Conservation (phyloP, 2,888 invertebrate genomes). For the Timema cristinae region DNA sequence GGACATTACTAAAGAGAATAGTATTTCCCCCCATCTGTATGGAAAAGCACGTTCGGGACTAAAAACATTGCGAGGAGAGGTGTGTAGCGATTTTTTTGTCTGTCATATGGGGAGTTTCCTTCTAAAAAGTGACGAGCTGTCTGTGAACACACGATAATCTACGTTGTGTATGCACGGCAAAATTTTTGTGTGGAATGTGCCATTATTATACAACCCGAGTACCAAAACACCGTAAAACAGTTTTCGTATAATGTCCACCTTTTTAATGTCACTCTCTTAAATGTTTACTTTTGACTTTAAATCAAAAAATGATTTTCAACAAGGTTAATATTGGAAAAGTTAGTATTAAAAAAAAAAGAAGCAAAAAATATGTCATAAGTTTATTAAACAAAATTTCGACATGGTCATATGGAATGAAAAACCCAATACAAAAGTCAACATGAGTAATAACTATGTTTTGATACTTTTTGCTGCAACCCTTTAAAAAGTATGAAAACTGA, state of each 20-base stretch:
- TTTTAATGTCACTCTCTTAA: neutral
- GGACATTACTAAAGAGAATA: slow-evolving; percentile 75
- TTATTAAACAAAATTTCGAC: too few relatives aligned
- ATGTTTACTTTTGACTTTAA: neutral
- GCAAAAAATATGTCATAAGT: too few relatives aligned
- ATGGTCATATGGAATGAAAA: too few relatives aligned
- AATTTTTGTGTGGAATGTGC: slow-evolving; percentile 68
- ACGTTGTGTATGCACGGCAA: slow-evolving; percentile 88
- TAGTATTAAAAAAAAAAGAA: too few relatives aligned
- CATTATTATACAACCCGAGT: slow-evolving; percentile 63
- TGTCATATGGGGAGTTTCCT: slow-evolving; percentile 78
- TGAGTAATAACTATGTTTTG: slow-evolving; percentile 45
- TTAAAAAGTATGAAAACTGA: slow-evolving; percentile 69
- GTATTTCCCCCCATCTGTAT: slow-evolving; percentile 74
- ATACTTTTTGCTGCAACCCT: slow-evolving; percentile 55
- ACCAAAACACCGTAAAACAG: slow-evolving; percentile 60
- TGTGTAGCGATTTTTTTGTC: slow-evolving; percentile 93
- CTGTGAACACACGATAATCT: slow-evolving; percentile 94
- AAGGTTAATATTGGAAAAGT: too few relatives aligned
- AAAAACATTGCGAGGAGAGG: slow-evolving; percentile 83
- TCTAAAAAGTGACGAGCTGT: slow-evolving; percentile 75
- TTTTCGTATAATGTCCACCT: slow-evolving; percentile 50
- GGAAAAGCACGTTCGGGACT: slow-evolving; percentile 72
- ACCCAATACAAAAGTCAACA: slow-evolving; percentile 47
- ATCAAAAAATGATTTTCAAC: neutral